Evolutionary conservation across 53 echinoderm and acorn worm species (phyloP).

Genomic region (Holothuria leucospilota): DNA sequence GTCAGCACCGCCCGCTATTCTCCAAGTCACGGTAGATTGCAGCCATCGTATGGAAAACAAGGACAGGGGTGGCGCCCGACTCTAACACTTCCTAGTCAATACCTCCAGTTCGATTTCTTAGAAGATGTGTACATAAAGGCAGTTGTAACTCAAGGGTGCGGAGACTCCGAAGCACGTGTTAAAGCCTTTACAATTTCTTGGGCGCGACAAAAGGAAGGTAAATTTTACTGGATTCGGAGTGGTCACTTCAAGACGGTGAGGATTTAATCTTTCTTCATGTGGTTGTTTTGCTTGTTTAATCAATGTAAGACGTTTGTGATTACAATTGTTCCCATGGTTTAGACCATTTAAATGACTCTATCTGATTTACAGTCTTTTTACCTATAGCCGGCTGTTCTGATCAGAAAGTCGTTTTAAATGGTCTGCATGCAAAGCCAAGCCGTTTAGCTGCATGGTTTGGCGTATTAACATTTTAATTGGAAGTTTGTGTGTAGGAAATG

Average conservation of each 20-base stretch:
- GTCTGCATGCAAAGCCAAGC: too few species aligned
- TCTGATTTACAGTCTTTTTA: too few species aligned
- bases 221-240: slow-evolving; percentile 25
- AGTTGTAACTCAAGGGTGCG: slow-evolving; percentile 80
- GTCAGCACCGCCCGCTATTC: slow-evolving; percentile 64
- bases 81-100: slow-evolving; percentile 30
- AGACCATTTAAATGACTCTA: too few species aligned
- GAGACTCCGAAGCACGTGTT: slow-evolving; percentile 45
- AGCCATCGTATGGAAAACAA: slow-evolving; percentile 73
- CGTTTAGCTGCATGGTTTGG: too few species aligned
- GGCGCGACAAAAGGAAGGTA: slow-evolving; percentile 43
- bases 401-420: too few species aligned
- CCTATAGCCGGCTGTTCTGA: too few species aligned
- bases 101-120: slow-evolving; percentile 40
- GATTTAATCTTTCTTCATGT: not conserved
- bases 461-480: too few species aligned
- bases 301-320: too few species aligned
- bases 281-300: not conserved
- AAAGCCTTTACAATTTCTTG: slow-evolving; percentile 30
- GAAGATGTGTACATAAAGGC: slow-evolving; percentile 57
- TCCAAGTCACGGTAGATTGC: slow-evolving; percentile 72
- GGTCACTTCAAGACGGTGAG: slow-evolving; percentile 42
- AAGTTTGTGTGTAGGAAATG: too few species aligned
- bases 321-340: too few species aligned
- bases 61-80: slow-evolving; percentile 81